These are phyloP conservation scores for Eudasyphora cyanicolor DNA, from an alignment of 2,888 invertebrate species.

Conservation along the genomic window DNA sequence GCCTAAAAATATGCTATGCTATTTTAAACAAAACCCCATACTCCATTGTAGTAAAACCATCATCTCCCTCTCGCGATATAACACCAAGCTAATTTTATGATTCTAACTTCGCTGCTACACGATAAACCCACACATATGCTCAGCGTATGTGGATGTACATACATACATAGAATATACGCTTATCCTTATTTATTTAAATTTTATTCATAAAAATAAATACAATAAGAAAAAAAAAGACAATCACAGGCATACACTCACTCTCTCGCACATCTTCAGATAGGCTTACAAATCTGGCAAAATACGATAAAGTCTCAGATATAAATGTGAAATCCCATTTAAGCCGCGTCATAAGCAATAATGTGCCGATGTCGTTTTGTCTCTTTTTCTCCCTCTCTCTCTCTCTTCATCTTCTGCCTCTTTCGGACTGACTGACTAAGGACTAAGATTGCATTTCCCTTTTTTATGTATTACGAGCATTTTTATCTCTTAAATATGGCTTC, in stretches of 20 bases:
- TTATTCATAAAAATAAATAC: constrained; percentile 40
- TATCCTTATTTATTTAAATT: constrained; percentile 47
- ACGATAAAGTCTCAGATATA: constrained; percentile 43
- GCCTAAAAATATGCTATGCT: constrained; percentile 17
- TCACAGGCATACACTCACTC: background rate
- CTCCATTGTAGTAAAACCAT: background rate
- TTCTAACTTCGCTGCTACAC: constrained; percentile 5
- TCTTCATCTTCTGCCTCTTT: background rate
- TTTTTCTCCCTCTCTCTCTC: background rate
- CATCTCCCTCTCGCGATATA: too few species aligned
- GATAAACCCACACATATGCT: background rate
- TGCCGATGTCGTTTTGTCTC: constrained; percentile 8
- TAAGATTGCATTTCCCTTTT: constrained; percentile 51
- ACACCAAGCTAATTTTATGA: constrained; percentile 7
- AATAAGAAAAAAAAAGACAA: too few species aligned
- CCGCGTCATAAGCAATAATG: constrained; percentile 72
- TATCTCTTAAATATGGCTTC: constrained; percentile 71
- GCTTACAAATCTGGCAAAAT: constrained; percentile 41
- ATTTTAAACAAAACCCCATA: background rate
- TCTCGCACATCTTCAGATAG: constrained; percentile 35
- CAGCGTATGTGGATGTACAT: too few species aligned
- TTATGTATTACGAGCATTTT: constrained; percentile 47
- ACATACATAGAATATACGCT: background rate
- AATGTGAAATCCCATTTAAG: constrained; percentile 74
- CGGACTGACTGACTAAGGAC: background rate